Percentiles rank a stretch among this genome's conserved stretches.
These are phyloP conservation scores for Scolopax bukidnonensis DNA, from an alignment of 2,797 vertebrate species.

Conservation along the genomic window DNA sequence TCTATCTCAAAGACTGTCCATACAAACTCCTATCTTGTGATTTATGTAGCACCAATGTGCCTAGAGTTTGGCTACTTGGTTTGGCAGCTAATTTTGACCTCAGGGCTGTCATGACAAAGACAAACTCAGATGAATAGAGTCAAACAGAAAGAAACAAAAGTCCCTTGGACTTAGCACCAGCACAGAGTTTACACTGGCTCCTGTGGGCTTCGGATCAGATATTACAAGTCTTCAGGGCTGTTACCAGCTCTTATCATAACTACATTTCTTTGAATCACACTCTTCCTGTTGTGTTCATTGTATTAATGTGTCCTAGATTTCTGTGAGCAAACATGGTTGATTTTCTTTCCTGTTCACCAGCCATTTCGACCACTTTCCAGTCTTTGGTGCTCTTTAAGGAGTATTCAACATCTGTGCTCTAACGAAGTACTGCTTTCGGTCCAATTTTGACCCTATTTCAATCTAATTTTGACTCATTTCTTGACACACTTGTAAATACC, in stretches of 20 bases:
- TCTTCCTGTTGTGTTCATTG: background rate
- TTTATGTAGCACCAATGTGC: no score
- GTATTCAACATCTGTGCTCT: background rate
- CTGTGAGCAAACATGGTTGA: background rate
- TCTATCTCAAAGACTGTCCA: background rate
- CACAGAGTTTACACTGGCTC: background rate
- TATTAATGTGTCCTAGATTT: background rate
- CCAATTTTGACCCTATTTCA: background rate
- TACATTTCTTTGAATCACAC: background rate
- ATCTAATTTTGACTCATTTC: background rate
- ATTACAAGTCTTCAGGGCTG: background rate
- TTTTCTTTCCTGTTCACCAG: background rate
- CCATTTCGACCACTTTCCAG: background rate
- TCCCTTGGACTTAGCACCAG: background rate
- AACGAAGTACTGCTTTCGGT: background rate
- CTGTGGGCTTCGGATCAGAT: background rate
- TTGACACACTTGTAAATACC: background rate
- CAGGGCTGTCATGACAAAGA: background rate
- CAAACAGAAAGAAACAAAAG: background rate
- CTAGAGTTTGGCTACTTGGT: background rate
- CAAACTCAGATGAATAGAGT: background rate
- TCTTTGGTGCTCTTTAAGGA: background rate
- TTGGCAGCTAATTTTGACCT: background rate
- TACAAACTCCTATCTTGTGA: background rate
- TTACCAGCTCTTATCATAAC: accelerated